Conservation (phyloP, 2,113 vertebrate genomes). For the Cyanistes caeruleus region DNA sequence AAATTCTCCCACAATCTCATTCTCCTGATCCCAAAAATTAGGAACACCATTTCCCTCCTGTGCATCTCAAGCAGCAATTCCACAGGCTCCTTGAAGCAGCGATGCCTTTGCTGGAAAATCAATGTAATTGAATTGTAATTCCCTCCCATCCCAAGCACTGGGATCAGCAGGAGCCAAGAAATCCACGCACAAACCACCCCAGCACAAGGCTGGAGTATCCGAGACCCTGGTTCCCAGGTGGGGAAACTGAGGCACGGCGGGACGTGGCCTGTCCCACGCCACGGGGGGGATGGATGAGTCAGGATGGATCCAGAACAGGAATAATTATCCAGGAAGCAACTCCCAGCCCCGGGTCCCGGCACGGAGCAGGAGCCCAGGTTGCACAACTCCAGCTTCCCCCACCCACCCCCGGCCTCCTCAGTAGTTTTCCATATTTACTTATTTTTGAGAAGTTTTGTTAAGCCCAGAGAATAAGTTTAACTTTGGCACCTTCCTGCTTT, state of each 20-base stretch:
- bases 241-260: background rate
- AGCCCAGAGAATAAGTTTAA: background rate
- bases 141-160: fast-evolving
- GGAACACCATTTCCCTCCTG: background rate
- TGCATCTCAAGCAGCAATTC: background rate
- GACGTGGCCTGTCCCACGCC: background rate
- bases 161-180: background rate
- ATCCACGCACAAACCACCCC: fast-evolving
- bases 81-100: background rate
- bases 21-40: fast-evolving
- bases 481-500: background rate
- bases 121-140: background rate
- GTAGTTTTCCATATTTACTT: background rate
- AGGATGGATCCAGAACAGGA: background rate
- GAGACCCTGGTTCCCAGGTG: fast-evolving
- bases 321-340: background rate
- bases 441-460: background rate
- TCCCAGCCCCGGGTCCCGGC: background rate
- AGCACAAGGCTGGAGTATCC: fast-evolving
- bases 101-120: background rate
- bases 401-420: background rate
- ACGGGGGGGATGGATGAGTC: background rate
- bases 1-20: fast-evolving
- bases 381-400: background rate
- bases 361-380: background rate